Percentiles rank a stretch among this genome's conserved stretches.
Evolutionary conservation across 1,140 invertebrate genomes (phyloP).

Genomic region (Zophobas atratus): DNA sequence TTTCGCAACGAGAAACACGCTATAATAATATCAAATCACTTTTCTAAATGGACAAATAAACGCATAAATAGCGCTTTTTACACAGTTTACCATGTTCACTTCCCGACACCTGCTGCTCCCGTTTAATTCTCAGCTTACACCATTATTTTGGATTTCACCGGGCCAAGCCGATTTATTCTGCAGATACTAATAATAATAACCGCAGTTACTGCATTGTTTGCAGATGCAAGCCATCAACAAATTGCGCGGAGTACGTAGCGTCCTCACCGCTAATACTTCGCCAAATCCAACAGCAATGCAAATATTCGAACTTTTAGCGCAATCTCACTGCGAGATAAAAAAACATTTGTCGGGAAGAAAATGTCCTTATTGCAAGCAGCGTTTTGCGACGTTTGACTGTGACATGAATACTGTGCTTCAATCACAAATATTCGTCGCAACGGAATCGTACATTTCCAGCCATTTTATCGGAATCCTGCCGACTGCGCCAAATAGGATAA

Average conservation of each 20-base stretch:
- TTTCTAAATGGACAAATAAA: constrained; percentile 33
- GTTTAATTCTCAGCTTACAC: neutral
- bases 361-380: neutral
- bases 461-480: too few relatives aligned
- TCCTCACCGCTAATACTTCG: too few relatives aligned
- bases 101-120: constrained; percentile 8
- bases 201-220: neutral
- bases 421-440: too few relatives aligned
- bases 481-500: too few relatives aligned
- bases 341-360: neutral
- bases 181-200: constrained; percentile 1
- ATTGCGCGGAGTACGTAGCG: neutral
- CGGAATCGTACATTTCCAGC: too few relatives aligned
- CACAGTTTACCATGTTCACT: neutral
- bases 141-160: constrained; percentile 17
- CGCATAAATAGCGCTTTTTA: constrained; percentile 26
- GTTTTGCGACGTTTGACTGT: neutral
- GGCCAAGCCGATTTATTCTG: constrained; percentile 19
- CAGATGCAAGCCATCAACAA: neutral
- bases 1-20: constrained; percentile 28
- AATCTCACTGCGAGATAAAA: neutral
- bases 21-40: constrained; percentile 38
- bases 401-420: too few relatives aligned
- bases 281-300: too few relatives aligned
- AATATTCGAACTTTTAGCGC: too few relatives aligned